Conservation (phyloP, 2,113 vertebrate genomes). For the Lepidothrix coronata region DNA sequence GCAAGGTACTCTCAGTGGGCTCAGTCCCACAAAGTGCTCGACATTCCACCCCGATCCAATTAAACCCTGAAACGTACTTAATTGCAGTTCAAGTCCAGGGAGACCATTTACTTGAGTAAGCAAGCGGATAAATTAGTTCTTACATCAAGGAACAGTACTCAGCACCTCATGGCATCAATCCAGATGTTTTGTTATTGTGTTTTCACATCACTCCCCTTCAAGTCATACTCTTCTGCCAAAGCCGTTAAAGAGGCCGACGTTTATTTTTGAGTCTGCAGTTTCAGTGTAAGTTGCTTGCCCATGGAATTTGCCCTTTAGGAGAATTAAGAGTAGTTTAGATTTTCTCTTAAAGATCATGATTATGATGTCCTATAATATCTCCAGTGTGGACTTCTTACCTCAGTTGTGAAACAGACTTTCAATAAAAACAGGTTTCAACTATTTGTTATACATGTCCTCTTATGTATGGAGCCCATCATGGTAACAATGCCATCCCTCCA, state of each 20-base stretch:
- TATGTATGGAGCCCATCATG: too few species aligned
- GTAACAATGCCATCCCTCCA: too few species aligned
- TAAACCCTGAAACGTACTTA: constrained; percentile 4
- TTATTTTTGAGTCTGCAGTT: constrained; percentile 34
- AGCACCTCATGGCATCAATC: constrained; percentile 13
- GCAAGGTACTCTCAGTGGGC: background rate
- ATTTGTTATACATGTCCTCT: too few species aligned
- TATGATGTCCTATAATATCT: background rate
- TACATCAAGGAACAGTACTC: background rate
- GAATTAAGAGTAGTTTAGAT: background rate
- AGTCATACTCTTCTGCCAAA: constrained; percentile 21
- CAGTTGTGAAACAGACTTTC: too few species aligned
- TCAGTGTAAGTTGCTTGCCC: background rate
- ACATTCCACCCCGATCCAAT: constrained; percentile 7
- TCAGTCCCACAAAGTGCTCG: background rate
- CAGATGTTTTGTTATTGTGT: constrained; percentile 25
- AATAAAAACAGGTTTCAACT: too few species aligned
- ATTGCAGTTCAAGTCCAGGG: constrained; percentile 20
- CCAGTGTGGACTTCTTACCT: background rate
- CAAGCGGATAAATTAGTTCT: constrained; percentile 39
- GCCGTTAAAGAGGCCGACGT: background rate
- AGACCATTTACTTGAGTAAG: constrained; percentile 46
- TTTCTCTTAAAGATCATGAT: background rate
- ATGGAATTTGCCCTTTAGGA: constrained; percentile 9
- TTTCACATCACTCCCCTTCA: constrained; percentile 20